Conservation (phyloP, 2,888 invertebrate species). For the Pandemis cinnamomeana region DNA sequence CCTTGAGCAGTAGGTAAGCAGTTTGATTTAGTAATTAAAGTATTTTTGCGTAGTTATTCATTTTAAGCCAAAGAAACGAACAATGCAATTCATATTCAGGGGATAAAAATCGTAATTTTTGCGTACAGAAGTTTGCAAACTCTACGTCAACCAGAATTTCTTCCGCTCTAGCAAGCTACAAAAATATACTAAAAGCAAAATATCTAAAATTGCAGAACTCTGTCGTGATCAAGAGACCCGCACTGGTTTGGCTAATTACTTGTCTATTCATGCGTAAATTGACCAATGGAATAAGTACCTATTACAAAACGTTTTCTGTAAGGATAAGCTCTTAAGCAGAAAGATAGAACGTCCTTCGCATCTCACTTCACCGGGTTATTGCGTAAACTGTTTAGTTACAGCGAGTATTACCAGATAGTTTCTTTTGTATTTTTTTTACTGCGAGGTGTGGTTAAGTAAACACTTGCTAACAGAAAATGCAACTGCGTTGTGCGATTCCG, state of each 20-base stretch:
- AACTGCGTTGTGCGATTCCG: conserved; percentile 12
- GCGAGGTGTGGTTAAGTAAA: neutral
- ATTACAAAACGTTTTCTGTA: conserved; percentile 3
- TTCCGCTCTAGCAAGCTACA: no score
- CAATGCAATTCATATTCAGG: no score
- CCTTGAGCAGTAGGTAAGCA: no score
- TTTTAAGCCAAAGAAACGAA: no score
- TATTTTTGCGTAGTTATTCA: no score
- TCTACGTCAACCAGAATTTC: no score
- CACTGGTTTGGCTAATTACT: neutral
- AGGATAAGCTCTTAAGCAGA: neutral
- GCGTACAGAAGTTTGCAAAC: no score
- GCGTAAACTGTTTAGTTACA: conserved; percentile 10
- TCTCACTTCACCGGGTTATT: neutral
- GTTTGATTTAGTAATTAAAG: no score
- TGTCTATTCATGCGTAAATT: neutral
- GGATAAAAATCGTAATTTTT: no score
- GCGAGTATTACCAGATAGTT: conserved; percentile 7
- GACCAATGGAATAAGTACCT: neutral
- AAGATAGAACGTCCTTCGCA: conserved; percentile 10
- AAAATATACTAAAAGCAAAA: no score
- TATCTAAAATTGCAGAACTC: no score
- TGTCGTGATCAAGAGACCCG: neutral
- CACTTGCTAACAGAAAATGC: conserved; percentile 1
- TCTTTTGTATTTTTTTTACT: neutral